Percentiles rank a stretch among this genome's conserved stretches.
Conservation (phyloP, 2,797 vertebrate genomes). For the Tragopan temminckii region DNA sequence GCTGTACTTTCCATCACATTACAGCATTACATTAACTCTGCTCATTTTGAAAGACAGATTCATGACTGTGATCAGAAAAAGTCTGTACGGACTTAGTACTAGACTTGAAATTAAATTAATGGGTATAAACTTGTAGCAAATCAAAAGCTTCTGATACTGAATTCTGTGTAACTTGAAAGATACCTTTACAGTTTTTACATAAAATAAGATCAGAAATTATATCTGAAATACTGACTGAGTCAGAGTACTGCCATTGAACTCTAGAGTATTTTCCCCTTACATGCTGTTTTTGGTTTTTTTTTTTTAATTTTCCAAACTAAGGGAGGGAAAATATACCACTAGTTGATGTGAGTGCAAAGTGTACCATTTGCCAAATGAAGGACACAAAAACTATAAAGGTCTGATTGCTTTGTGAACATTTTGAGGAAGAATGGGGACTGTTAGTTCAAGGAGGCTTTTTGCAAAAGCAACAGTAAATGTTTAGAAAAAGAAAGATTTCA, state of each 20-base stretch:
- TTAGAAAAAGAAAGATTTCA: background rate
- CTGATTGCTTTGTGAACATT: background rate
- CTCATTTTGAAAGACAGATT: background rate
- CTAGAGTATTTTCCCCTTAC: background rate
- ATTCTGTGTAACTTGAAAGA: background rate
- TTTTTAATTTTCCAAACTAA: background rate
- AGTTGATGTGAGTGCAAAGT: background rate
- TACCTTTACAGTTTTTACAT: background rate
- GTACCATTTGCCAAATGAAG: background rate
- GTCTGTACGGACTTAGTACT: background rate
- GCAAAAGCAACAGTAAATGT: background rate
- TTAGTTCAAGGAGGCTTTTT: background rate
- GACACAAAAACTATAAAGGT: background rate
- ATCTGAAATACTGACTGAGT: background rate
- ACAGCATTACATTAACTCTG: too few species aligned
- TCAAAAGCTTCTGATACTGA: background rate
- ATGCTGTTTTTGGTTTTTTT: background rate
- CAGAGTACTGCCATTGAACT: background rate
- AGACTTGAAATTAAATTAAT: background rate
- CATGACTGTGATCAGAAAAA: background rate
- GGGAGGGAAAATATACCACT: background rate
- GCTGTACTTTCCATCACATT: too few species aligned
- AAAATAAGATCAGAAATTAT: background rate
- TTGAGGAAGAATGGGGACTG: background rate
- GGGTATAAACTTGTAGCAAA: background rate